Evolutionary conservation across 2,888 invertebrate genomes (phyloP).

Genomic region (Melikaiella ostensackeni): DNA sequence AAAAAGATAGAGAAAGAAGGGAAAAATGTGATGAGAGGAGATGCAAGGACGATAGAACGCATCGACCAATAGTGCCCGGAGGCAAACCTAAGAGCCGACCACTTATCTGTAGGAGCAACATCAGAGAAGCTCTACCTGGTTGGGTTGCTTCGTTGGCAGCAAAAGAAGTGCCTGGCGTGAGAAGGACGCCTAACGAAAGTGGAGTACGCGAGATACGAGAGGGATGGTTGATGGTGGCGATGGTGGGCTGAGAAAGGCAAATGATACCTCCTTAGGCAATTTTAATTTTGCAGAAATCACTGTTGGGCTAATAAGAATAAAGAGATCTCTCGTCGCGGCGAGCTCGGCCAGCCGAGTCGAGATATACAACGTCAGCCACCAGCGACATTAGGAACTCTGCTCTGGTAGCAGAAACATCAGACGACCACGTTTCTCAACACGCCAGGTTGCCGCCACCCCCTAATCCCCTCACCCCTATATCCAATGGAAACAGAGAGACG

Average conservation of each 20-base stretch:
- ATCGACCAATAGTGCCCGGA: conserved; percentile 73
- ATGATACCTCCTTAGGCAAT: conserved; percentile 76
- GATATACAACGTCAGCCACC: conserved; percentile 68
- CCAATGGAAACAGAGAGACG: conserved; percentile 38
- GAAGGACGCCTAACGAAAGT: conserved; percentile 71
- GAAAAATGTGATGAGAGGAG: conserved; percentile 55
- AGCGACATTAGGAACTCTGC: conserved; percentile 66
- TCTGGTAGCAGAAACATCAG: conserved; percentile 45
- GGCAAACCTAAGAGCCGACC: conserved; percentile 73
- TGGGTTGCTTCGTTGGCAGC: conserved; percentile 68
- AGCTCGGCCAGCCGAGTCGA: conserved; percentile 59
- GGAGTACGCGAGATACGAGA: conserved; percentile 67
- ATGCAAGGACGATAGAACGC: conserved; percentile 59
- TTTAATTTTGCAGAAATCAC: conserved; percentile 77
- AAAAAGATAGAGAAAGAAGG: conserved; percentile 51
- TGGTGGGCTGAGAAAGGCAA: conserved; percentile 66
- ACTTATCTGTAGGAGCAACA: conserved; percentile 75
- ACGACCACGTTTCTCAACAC: conserved; percentile 58
- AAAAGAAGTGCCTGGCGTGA: conserved; percentile 72
- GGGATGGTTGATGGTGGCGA: conserved; percentile 54
- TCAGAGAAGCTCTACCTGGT: conserved; percentile 71
- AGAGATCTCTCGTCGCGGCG: conserved; percentile 67
- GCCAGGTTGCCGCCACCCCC: neutral
- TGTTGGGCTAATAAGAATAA: conserved; percentile 76
- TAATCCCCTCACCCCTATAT: conserved; percentile 45